Conservation (phyloP, 92 coral and sea anemone species). For the Virgularia gustaviana region DNA sequence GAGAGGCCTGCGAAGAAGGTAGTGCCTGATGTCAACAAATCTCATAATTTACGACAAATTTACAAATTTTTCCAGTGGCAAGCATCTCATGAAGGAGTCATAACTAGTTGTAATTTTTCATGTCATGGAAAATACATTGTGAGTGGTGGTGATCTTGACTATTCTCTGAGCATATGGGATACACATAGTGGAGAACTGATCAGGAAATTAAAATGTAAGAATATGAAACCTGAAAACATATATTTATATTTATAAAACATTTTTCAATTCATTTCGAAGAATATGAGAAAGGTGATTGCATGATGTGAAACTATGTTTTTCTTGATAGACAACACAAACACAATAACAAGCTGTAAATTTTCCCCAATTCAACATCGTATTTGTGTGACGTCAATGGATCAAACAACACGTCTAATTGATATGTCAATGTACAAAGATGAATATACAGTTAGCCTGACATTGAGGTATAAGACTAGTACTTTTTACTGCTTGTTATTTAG, state of each 20-base stretch:
- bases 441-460: slow-evolving; percentile 67
- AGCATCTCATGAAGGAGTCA: slow-evolving; percentile 77
- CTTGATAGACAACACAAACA: slow-evolving; percentile 75
- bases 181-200: slow-evolving; percentile 76
- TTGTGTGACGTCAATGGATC: slow-evolving; percentile 96
- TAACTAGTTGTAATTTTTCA: slow-evolving; percentile 87
- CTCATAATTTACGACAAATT: neutral
- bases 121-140: slow-evolving; percentile 87
- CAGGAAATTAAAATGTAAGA: slow-evolving; percentile 71
- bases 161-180: slow-evolving; percentile 86
- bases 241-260: neutral
- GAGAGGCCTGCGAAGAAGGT: too few relatives aligned
- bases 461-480: too few relatives aligned
- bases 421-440: slow-evolving; percentile 74
- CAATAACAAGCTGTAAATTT: slow-evolving; percentile 90
- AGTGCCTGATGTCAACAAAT: too few relatives aligned
- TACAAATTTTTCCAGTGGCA: slow-evolving; percentile 64
- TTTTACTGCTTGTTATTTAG: too few relatives aligned
- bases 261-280: neutral
- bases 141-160: slow-evolving; percentile 88
- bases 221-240: neutral
- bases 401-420: slow-evolving; percentile 84
- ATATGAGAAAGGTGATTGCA: neutral
- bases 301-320: neutral
- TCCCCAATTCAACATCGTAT: slow-evolving; percentile 79